These are phyloP conservation scores for Pelusios castaneus DNA, from an alignment of 2,113 vertebrate species.

Conservation along the genomic window DNA sequence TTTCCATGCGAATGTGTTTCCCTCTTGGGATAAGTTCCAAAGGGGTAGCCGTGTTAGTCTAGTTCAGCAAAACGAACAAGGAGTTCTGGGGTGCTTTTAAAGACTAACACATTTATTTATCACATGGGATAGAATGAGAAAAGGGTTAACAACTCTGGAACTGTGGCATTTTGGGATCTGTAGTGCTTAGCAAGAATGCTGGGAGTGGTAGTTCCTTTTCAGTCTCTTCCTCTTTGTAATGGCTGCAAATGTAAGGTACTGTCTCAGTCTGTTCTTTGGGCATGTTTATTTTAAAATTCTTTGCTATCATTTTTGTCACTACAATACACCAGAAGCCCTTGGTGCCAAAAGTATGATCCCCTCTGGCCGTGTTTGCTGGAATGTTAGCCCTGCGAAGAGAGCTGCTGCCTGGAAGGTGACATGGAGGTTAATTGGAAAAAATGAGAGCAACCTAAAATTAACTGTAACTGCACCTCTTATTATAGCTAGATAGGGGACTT, in stretches of 20 bases:
- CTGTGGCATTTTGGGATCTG: neutral
- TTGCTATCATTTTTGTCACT: neutral
- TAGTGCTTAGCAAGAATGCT: neutral
- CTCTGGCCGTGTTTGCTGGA: neutral
- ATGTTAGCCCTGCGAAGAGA: neutral
- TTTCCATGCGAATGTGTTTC: neutral
- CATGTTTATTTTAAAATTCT: neutral
- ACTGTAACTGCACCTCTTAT: neutral
- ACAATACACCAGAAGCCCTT: neutral
- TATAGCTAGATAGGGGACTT: neutral
- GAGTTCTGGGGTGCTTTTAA: too few relatives aligned
- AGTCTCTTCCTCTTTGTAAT: neutral
- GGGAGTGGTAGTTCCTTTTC: slow-evolving; percentile 1
- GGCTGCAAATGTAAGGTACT: accelerated
- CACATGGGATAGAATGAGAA: neutral
- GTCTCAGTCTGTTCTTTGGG: neutral
- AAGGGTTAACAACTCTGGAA: neutral
- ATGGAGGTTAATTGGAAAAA: neutral
- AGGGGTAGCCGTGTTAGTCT: too few relatives aligned
- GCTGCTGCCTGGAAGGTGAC: neutral
- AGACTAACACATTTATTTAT: too few relatives aligned
- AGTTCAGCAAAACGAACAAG: too few relatives aligned
- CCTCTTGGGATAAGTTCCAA: too few relatives aligned
- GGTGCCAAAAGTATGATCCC: neutral
- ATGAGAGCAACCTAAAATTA: neutral